Evolutionary conservation across 2,113 vertebrate species (phyloP), one percentile per base, ranked within the genome.

Genomic region (Scopus umbretta): DNA sequence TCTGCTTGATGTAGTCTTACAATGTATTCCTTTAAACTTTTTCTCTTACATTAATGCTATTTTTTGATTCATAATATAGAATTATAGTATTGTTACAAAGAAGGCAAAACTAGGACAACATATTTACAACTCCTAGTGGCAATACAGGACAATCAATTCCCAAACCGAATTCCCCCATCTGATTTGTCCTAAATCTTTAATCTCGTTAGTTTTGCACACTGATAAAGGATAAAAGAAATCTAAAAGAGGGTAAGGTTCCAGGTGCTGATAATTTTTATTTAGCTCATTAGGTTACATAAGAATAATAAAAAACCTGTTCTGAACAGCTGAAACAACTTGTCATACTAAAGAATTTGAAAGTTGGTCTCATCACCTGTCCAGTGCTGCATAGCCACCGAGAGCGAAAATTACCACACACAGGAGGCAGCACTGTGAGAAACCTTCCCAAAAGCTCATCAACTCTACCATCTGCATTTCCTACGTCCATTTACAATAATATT

Each of bases 131-230:
- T 90, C 63, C 70, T 81, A 45, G 38, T 40, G 45, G 32, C n/a
- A 82, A 85, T 32, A 86, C 42, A 87, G 62, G 71, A 88, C 91
- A 53, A 87, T 29, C 62, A 88, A 81, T 76, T 86, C 94, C 92
- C 84, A 92, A 97, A 97, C 97, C 94, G 94, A 94, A 80, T 70
- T 53, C 5, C 38, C 59, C 32, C 72, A 38, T 70, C 86, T 91
- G 80, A 93, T 95, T 94, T 79, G 80, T 50, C 92, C 96, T 96
- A 93, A 88, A 94, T 89, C 89, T 81, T 95, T 97, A 95, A 97
- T 96, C 95, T 91, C 71, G 88, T 95, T 96, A 96, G 74, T 78
- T 95, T 42, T 92, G 52, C 63, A 93, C 38, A 80, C 59, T 71
- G 63, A 92, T 80, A 94, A 80, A 87, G 72, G 81, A 95, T 88